A percentile compares a stretch with the other conserved stretches of the same genome.
Conservation (phyloP, 2,113 vertebrate genomes). For the Calyptomena viridis region DNA sequence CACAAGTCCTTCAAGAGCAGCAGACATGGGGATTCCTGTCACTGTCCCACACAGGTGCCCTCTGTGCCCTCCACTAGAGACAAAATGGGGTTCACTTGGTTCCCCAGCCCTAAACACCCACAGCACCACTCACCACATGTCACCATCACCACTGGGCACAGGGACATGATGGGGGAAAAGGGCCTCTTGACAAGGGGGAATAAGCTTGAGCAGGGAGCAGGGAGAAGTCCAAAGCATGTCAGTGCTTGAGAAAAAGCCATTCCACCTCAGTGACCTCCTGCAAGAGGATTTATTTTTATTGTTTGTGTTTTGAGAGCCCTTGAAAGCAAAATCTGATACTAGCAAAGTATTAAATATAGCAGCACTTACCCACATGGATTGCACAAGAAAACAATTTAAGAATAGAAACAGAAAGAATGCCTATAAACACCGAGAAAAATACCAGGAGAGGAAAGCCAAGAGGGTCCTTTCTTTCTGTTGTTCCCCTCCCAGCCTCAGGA, state of each 20-base stretch:
- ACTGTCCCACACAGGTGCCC: not conserved
- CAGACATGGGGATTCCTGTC: not conserved
- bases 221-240: not conserved
- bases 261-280: constrained; percentile 10
- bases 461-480: not conserved
- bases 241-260: not conserved
- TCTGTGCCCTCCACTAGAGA: rapidly evolving
- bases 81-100: not conserved
- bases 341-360: constrained; percentile 29
- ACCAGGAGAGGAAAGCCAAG: not conserved
- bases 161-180: not conserved
- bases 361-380: not conserved
- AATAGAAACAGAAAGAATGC: constrained; percentile 9
- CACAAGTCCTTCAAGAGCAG: not conserved
- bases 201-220: not conserved
- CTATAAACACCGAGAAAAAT: not conserved
- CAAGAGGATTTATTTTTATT: not conserved
- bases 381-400: constrained; percentile 1
- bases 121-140: not conserved
- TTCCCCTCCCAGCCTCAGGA: not conserved
- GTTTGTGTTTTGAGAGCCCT: constrained; percentile 23
- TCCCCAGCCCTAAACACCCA: not conserved
- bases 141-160: not conserved
- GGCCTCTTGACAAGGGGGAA: not conserved
- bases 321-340: constrained; percentile 42